Evolutionary conservation across 2,797 vertebrate genomes (phyloP).

Genomic region (Cheirogaleus major): DNA sequence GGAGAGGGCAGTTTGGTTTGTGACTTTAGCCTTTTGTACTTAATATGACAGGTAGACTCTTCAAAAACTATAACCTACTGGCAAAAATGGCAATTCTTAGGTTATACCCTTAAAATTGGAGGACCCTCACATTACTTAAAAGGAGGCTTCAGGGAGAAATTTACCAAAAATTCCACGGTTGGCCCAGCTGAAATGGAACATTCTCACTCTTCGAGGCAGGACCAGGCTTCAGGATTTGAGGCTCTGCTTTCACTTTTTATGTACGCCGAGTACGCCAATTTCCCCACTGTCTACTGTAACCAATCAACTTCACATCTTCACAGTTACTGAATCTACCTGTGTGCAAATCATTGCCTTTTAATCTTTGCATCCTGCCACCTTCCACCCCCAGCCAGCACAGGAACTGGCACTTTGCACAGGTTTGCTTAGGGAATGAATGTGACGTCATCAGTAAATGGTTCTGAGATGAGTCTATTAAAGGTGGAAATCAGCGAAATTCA

Average conservation of each 20-base stretch:
- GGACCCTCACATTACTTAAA: background rate
- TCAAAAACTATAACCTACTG: background rate
- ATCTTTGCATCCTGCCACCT: background rate
- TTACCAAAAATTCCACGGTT: background rate
- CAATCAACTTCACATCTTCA: background rate
- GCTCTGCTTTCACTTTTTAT: background rate
- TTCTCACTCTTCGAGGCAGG: background rate
- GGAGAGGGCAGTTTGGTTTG: background rate
- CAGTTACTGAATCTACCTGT: background rate
- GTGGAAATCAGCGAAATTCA: background rate
- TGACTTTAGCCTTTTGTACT: background rate
- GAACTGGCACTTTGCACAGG: rapidly evolving
- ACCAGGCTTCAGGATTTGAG: background rate
- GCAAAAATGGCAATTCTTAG: background rate
- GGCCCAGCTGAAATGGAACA: background rate
- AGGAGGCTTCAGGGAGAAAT: background rate
- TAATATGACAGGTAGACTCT: background rate
- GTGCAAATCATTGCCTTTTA: too few relatives aligned
- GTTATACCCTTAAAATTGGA: background rate
- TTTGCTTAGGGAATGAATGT: background rate
- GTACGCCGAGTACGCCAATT: rapidly evolving
- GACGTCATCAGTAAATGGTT: too few relatives aligned
- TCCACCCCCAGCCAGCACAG: background rate
- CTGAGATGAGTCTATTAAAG: background rate
- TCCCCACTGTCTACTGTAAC: rapidly evolving